Conservation (phyloP, 2,888 invertebrate species). For the Eulithis prunata region DNA sequence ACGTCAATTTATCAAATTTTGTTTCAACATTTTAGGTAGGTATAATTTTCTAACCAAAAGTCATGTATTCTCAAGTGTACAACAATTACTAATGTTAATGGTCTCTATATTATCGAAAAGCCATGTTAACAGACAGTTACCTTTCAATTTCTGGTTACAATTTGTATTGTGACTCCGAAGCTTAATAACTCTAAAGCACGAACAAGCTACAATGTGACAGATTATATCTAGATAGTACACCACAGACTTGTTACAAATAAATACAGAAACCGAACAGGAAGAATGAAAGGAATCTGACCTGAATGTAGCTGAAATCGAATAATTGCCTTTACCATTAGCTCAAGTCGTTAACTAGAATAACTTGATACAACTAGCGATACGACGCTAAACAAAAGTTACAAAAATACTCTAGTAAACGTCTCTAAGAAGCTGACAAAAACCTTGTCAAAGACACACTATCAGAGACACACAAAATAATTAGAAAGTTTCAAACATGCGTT, state of each 20-base stretch:
- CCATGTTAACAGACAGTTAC: conserved; percentile 28
- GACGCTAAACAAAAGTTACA: too few species aligned
- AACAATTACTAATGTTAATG: conserved; percentile 18
- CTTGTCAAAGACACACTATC: too few species aligned
- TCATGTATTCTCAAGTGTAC: conserved; percentile 7
- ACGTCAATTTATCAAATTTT: too few species aligned
- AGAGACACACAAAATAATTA: too few species aligned
- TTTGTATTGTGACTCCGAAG: conserved; percentile 29
- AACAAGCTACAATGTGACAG: conserved; percentile 29
- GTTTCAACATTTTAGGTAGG: not conserved
- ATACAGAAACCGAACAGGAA: conserved; percentile 30
- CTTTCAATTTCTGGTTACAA: conserved; percentile 28
- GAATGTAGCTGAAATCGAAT: conserved; percentile 34
- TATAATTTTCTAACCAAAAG: conserved; percentile 1
- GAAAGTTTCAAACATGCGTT: too few species aligned
- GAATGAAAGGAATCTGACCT: conserved; percentile 38
- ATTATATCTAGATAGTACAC: conserved; percentile 25
- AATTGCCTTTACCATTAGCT: conserved; percentile 3
- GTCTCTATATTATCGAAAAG: conserved; percentile 18
- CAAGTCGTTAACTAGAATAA: not conserved
- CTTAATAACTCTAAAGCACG: conserved; percentile 32
- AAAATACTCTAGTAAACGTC: too few species aligned
- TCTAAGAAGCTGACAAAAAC: too few species aligned
- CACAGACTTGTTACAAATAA: conserved; percentile 15
- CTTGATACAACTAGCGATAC: too few species aligned